A percentile compares a stretch with the other conserved stretches of the same genome.
Conservation (phyloP, 2,797 vertebrate species). For the Okamejei kenojei region DNA sequence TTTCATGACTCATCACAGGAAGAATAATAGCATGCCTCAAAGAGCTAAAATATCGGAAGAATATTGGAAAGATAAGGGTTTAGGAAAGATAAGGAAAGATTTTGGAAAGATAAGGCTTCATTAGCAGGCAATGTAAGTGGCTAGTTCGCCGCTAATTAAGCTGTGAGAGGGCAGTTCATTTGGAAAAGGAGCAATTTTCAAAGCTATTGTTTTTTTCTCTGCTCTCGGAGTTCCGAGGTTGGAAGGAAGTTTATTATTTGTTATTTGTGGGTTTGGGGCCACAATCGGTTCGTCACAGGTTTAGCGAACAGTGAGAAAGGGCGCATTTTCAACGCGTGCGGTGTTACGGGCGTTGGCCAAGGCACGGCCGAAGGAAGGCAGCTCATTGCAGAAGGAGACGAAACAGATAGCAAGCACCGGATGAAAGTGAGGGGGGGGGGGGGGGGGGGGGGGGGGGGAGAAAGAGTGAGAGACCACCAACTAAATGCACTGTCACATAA, state of each 20-base stretch:
- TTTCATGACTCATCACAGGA: not conserved
- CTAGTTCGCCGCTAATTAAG: not conserved
- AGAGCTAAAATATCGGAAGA: not conserved
- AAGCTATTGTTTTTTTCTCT: not conserved
- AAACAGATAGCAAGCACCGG: conserved; percentile 64
- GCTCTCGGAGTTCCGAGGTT: not conserved
- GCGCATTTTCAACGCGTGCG: not conserved
- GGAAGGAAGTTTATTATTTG: not conserved
- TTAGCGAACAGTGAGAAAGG: not conserved
- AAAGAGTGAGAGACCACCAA: conserved; percentile 47
- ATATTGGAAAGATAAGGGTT: not conserved
- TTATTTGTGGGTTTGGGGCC: not conserved
- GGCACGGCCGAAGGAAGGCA: conserved; percentile 53
- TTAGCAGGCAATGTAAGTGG: not conserved
- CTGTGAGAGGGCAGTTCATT: not conserved
- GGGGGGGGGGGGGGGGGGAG: conserved; percentile 45
- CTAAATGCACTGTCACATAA: conserved; percentile 44
- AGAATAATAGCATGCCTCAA: not conserved
- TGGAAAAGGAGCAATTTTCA: not conserved
- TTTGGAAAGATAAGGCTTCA: not conserved
- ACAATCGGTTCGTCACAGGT: not conserved
- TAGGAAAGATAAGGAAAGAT: no score
- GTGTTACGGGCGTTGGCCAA: conserved; percentile 46
- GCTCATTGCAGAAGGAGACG: conserved; percentile 69
- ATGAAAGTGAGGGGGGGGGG: conserved; percentile 46